A percentile compares a stretch with the other conserved stretches of the same genome.
These are phyloP conservation scores for Anarhynchus alexandrinus DNA, from an alignment of 2,113 vertebrate genomes.

Conservation along the genomic window DNA sequence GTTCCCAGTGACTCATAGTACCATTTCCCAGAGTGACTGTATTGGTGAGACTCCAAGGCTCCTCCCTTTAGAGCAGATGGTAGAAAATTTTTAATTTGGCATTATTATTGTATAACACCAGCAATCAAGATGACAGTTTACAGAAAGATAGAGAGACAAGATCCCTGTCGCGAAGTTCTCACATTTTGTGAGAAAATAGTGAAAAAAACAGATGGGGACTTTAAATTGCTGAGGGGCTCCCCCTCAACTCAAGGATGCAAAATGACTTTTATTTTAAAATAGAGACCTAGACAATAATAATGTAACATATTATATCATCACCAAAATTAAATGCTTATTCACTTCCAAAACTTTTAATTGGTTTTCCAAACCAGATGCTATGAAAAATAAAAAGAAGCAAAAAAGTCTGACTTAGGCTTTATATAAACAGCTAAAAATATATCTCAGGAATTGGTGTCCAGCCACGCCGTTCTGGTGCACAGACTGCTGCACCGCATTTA, in stretches of 20 bases:
- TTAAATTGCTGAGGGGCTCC: background rate
- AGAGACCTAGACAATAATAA: background rate
- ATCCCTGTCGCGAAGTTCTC: background rate
- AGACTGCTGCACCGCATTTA: background rate
- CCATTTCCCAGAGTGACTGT: background rate
- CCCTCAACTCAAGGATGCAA: background rate
- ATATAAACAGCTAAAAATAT: background rate
- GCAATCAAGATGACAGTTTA: background rate
- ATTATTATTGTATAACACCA: background rate
- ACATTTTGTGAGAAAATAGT: background rate
- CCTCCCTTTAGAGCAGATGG: background rate
- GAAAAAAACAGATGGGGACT: background rate
- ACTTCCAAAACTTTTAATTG: background rate
- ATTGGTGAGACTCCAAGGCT: background rate
- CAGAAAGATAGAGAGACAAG: background rate
- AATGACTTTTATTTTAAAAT: background rate
- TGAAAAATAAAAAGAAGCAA: background rate
- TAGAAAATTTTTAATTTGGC: background rate
- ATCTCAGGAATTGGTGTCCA: background rate
- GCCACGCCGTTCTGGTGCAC: background rate
- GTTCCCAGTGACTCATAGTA: slow-evolving; percentile 11
- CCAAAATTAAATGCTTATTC: background rate
- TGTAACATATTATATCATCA: background rate
- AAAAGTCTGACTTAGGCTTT: background rate
- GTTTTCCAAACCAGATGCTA: background rate